A percentile compares a stretch with the other conserved stretches of the same genome.
phyloP scores from a whole-genome alignment of 1,140 invertebrate species.

The Lepidurus packardi region DNA sequence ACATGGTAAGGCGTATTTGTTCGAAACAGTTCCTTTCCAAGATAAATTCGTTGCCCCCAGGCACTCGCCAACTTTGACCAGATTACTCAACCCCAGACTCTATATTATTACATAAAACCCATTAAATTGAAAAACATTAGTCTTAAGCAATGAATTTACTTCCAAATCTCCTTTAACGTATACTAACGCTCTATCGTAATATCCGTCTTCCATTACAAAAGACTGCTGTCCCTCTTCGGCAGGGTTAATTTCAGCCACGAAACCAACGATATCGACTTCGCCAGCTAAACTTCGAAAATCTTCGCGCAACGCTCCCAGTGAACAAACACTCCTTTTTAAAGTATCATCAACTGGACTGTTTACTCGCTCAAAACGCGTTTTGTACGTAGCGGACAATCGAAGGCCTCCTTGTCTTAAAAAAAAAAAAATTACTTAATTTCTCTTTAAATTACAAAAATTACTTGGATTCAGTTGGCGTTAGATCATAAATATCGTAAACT shows the following conservation, averaged over 20 bases:
- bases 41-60: background rate
- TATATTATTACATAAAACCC: background rate
- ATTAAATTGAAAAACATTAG: background rate
- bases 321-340: background rate
- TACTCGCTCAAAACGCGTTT: background rate
- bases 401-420: background rate
- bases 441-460: background rate
- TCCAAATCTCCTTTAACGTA: background rate
- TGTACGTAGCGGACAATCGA: background rate
- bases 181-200: background rate
- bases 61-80: background rate
- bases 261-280: background rate
- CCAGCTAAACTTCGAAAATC: background rate
- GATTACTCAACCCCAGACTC: background rate
- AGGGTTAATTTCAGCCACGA: background rate
- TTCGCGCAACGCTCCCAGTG: background rate
- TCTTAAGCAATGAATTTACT: background rate
- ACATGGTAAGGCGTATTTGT: slow-evolving; percentile 8
- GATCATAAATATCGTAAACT: slow-evolving; percentile 24
- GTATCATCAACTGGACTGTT: background rate
- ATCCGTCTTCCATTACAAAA: background rate
- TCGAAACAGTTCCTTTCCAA: background rate
- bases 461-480: slow-evolving; percentile 12
- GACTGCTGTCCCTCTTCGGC: background rate
- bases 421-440: background rate